Percentiles rank a stretch among this genome's conserved stretches.
Conservation (phyloP, 2,888 invertebrate species). For the Brachypterus glaber region DNA sequence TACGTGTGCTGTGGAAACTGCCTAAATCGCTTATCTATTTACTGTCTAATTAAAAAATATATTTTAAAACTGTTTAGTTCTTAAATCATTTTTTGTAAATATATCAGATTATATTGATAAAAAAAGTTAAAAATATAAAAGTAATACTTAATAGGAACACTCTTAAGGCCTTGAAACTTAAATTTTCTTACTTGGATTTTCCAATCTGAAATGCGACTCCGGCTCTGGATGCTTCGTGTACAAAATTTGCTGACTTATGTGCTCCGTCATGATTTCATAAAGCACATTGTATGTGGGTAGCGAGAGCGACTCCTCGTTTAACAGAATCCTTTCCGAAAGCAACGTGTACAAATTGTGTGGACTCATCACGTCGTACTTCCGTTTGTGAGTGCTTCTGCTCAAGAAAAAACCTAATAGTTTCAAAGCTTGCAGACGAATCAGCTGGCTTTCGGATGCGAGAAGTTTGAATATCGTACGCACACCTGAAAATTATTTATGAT, state of each 20-base stretch:
- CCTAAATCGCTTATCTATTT: too few species aligned
- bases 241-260: slow-evolving; percentile 88
- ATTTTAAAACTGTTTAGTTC: too few species aligned
- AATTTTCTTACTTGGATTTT: slow-evolving; percentile 91
- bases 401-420: slow-evolving; percentile 97
- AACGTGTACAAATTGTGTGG: slow-evolving; percentile 97
- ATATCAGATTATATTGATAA: not conserved
- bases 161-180: too few species aligned
- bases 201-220: slow-evolving; percentile 86
- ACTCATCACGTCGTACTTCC: slow-evolving; percentile 99
- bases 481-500: too few species aligned
- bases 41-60: too few species aligned
- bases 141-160: too few species aligned
- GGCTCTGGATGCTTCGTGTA: slow-evolving; percentile 93
- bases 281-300: slow-evolving; percentile 96
- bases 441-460: slow-evolving; percentile 89
- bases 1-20: too few species aligned
- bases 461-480: slow-evolving; percentile 95
- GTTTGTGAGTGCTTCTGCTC: slow-evolving; percentile 94
- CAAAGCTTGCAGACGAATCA: slow-evolving; percentile 89
- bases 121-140: too few species aligned
- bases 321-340: slow-evolving; percentile 81
- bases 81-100: not conserved
- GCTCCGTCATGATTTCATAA: slow-evolving; percentile 97
- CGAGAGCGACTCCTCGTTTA: slow-evolving; percentile 82